Base-by-base conservation (phyloP, 1,140 invertebrate species). In the Aphelenchoides avenae region DNA sequence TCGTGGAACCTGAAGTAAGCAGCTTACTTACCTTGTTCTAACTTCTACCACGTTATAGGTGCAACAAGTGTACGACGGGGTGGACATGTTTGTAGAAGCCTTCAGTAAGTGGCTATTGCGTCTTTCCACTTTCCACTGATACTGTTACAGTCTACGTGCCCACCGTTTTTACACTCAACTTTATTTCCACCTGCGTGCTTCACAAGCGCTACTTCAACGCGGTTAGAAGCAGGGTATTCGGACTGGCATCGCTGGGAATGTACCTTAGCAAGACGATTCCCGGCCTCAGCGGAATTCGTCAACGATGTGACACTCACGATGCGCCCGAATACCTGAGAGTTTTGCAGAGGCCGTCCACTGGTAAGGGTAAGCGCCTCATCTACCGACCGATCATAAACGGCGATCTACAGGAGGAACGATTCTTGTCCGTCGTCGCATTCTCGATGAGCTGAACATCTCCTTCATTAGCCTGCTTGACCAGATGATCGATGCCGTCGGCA, bases 101-200 rank as follows among this genome's bases (percentile, higher is more conserved):
- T 55, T 55, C 31, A n/a, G n/a, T n/a, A n/a, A n/a, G n/a, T n/a
- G n/a, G n/a, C n/a, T n/a, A n/a, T n/a, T n/a, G n/a, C n/a, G n/a
- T n/a, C n/a, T n/a, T n/a, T n/a, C n/a, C n/a, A n/a, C n/a, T n/a
- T n/a, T n/a, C n/a, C n/a, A n/a, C n/a, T n/a, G n/a, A n/a, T n/a
- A n/a, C n/a, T n/a, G n/a, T n/a, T n/a, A n/a, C n/a, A n/a, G 18
- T 55, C 26, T 55, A 55, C 40, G 39, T 55, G 24, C 52, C 52
- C 9, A 55, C 29, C 6, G 39, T 55, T 13, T 55, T 55, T 31
- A 27, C 34, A 13, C 50, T 52, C 44, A 55, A 55, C n/a, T 52
- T 22, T 26, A 6, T 55, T 34, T 22, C 52, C 13, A 56, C 31
- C 13, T 30, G 15, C 13, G 52, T 55, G 5, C 29, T 55, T 15